phyloP scores from a whole-genome alignment of 1,140 invertebrate species.

The Thalassaphorura encarpata region DNA sequence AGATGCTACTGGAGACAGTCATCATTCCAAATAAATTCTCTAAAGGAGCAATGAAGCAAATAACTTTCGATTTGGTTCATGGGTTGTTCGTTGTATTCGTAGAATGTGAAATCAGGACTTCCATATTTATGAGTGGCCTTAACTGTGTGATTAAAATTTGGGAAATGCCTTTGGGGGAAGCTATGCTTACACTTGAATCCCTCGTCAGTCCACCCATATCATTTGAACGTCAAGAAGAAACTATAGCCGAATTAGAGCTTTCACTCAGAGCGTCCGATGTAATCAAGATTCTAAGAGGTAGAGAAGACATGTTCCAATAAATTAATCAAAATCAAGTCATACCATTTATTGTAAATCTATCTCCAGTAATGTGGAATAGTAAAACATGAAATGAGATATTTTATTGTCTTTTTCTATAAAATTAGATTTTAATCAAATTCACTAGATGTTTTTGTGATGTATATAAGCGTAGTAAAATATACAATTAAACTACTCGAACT shows the following conservation, averaged over 20 bases:
- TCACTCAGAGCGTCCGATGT: slow-evolving; percentile 15
- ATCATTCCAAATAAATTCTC: slow-evolving; percentile 17
- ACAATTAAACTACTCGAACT: too few relatives aligned
- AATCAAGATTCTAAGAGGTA: slow-evolving; percentile 8
- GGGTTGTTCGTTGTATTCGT: slow-evolving; percentile 20
- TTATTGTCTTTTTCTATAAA: too few relatives aligned
- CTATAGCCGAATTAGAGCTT: slow-evolving; percentile 15
- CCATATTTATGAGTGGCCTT: slow-evolving; percentile 19
- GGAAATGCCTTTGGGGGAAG: slow-evolving; percentile 14
- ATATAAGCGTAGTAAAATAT: too few relatives aligned
- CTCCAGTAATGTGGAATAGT: too few relatives aligned
- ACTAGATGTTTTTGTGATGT: too few relatives aligned
- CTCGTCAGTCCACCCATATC: not conserved
- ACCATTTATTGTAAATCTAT: too few relatives aligned
- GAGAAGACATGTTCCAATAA: slow-evolving; percentile 16
- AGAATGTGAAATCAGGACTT: slow-evolving; percentile 4
- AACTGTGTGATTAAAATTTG: slow-evolving; percentile 16
- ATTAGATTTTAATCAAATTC: too few relatives aligned
- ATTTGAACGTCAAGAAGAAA: slow-evolving; percentile 6
- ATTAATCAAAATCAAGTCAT: not conserved
- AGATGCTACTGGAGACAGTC: slow-evolving; percentile 23
- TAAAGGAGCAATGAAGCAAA: slow-evolving; percentile 14
- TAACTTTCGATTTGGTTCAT: slow-evolving; percentile 16
- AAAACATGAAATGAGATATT: too few relatives aligned
- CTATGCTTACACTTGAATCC: slow-evolving; percentile 18